A percentile compares a stretch with the other conserved stretches of the same genome.
phyloP scores from a whole-genome alignment of 1,140 invertebrate species.

The Heliconius himera region DNA sequence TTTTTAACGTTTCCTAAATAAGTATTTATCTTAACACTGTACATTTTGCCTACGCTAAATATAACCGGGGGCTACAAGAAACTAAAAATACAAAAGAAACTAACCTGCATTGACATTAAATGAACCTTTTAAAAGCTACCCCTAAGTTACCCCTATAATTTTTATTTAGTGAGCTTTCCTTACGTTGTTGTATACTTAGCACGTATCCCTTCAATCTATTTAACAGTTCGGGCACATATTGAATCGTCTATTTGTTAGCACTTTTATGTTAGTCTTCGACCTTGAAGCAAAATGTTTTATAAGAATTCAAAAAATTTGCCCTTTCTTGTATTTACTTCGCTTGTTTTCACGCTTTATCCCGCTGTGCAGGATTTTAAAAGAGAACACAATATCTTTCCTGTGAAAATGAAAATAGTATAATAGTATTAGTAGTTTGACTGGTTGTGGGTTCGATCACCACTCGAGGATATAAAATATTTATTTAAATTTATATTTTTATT shows the following conservation, averaged over 20 bases:
- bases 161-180: neutral
- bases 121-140: slow-evolving; percentile 2
- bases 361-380: too few relatives aligned
- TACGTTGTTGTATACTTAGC: slow-evolving; percentile 7
- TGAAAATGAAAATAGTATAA: too few relatives aligned
- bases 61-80: neutral
- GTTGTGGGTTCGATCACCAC: too few relatives aligned
- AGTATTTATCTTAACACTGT: too few relatives aligned
- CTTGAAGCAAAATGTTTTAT: slow-evolving; percentile 4
- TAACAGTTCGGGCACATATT: slow-evolving; percentile 16
- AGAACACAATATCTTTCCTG: too few relatives aligned
- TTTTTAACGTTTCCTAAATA: too few relatives aligned
- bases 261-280: slow-evolving; percentile 1
- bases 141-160: neutral
- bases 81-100: neutral
- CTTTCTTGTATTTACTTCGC: neutral
- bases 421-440: too few relatives aligned
- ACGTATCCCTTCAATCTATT: slow-evolving; percentile 23
- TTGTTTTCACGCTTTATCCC: too few relatives aligned
- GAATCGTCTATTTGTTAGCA: slow-evolving; percentile 19
- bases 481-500: too few relatives aligned
- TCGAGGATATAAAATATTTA: too few relatives aligned
- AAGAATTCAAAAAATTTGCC: neutral
- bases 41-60: neutral
- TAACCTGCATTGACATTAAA: neutral